Base-by-base conservation (phyloP, 2,797 vertebrate genomes). In the Acrocephalus scirpaceus region DNA sequence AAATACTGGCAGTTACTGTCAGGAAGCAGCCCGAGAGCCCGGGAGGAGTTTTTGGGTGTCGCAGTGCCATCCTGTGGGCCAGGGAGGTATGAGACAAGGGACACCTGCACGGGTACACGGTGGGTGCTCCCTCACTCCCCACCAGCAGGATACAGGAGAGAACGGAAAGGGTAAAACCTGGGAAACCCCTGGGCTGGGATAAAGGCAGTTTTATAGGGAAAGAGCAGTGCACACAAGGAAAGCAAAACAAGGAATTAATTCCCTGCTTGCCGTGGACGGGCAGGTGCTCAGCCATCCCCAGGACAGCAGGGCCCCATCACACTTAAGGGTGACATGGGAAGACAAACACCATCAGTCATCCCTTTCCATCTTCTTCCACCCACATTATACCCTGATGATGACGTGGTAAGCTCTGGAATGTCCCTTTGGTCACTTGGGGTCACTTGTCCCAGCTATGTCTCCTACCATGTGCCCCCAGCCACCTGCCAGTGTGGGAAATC, bases 11-110 rank as follows among this genome's bases (percentile, higher is more conserved):
- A 38, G 16, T 2, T 40, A 38, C 72, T 54, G 27, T 48, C 10
- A 3, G 75, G 38, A 48, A 36, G 22, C 0, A 1, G 26, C 12
- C 19, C 3, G 5, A 25, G 60, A 42, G 56, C 7, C 42, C 2
- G 7, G 10, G 54, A 30, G 1, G 23, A 19, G 56, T 36, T 45
- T 45, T 20, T 65, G 71, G 51, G 57, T 86, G 86, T 32, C 38
- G 54, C 61, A 92, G 69, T 82, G 92, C 94, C 86, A 86, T 92
- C 92, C 45, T 64, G 90, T 78, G 93, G 92, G 38, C 62, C 29
- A 0, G 7, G 15, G 38, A 64, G 74, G 54, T 30, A 75, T 8
- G 23, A 23, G 56, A 26, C n/a, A 19, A 36, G 51, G 45, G 40
- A 9, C 40, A 2, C 16, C 26, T 14, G 51, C 27, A 4, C 1